These are phyloP conservation scores for Cylas formicarius DNA, from an alignment of 1,140 invertebrate genomes.

Conservation along the genomic window DNA sequence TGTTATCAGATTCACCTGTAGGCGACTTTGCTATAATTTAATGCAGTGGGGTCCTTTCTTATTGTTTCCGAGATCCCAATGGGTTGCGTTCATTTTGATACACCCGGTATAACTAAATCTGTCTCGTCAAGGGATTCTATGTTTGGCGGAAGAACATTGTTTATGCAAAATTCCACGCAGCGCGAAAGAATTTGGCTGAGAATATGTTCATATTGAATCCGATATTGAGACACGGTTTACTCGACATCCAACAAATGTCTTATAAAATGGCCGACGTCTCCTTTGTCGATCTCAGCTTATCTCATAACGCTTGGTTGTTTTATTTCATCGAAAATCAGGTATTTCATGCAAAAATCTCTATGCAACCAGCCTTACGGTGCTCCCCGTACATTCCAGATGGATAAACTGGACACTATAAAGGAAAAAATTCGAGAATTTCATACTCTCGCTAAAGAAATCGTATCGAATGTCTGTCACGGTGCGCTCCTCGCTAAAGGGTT, in stretches of 20 bases:
- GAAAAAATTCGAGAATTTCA: conserved; percentile 54
- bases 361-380: background rate
- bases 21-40: too few relatives aligned
- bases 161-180: conserved; percentile 56
- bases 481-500: conserved; percentile 67
- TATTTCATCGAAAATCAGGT: conserved; percentile 62
- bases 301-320: conserved; percentile 55
- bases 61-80: too few relatives aligned
- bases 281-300: conserved; percentile 49
- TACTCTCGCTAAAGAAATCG: conserved; percentile 53
- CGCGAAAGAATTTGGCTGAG: conserved; percentile 52
- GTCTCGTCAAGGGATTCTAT: conserved; percentile 60
- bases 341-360: conserved; percentile 6
- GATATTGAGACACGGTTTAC: conserved; percentile 59
- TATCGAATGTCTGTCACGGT: conserved; percentile 61
- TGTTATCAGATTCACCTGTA: too few relatives aligned
- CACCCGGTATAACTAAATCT: too few relatives aligned
- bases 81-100: too few relatives aligned
- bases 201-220: conserved; percentile 67
- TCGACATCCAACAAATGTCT: conserved; percentile 64
- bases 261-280: conserved; percentile 54
- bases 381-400: conserved; percentile 40
- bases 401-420: conserved; percentile 47
- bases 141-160: conserved; percentile 71
- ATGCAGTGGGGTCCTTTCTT: too few relatives aligned